A percentile compares a stretch with the other conserved stretches of the same genome.
phyloP scores from a whole-genome alignment of 2,113 vertebrate species.

The Lipophrys pholis region DNA sequence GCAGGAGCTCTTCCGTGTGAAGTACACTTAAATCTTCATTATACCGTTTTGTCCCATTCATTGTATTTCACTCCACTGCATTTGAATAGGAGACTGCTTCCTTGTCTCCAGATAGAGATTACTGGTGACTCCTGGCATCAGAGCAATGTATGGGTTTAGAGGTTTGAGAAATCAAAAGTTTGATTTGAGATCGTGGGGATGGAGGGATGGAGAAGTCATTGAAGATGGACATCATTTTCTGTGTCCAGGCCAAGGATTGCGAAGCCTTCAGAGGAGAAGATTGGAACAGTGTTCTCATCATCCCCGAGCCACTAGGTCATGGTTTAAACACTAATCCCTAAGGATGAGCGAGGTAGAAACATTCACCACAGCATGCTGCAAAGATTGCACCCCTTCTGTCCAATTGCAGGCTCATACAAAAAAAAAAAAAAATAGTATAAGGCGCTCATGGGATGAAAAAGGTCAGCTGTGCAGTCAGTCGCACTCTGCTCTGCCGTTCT shows the following conservation, averaged over 20 bases:
- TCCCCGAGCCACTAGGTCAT: constrained; percentile 65
- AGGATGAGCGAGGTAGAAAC: constrained; percentile 72
- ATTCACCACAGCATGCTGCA: constrained; percentile 63
- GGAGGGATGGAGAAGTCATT: not conserved
- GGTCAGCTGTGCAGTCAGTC: constrained; percentile 37
- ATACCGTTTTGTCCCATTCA: constrained; percentile 21
- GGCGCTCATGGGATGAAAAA: constrained; percentile 28
- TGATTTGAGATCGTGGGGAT: constrained; percentile 12
- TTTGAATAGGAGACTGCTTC: not conserved
- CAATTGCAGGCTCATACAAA: constrained; percentile 37
- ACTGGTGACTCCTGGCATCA: constrained; percentile 14
- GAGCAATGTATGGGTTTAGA: constrained; percentile 13
- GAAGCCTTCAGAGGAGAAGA: constrained; percentile 47
- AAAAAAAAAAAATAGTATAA: constrained; percentile 12
- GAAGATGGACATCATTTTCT: constrained; percentile 39
- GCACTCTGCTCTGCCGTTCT: constrained; percentile 28
- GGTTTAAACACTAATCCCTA: constrained; percentile 78
- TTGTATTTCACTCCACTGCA: constrained; percentile 7
- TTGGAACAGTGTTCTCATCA: constrained; percentile 75
- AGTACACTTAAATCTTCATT: constrained; percentile 44
- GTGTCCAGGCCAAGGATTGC: constrained; percentile 41
- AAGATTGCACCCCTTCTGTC: constrained; percentile 63
- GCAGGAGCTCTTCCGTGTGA: constrained; percentile 5
- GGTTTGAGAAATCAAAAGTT: constrained; percentile 18
- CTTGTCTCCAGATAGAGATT: constrained; percentile 8